A percentile compares a stretch with the other conserved stretches of the same genome.
These are phyloP conservation scores for Reticulitermes speratus DNA, from an alignment of 1,140 invertebrate genomes.

Conservation along the genomic window DNA sequence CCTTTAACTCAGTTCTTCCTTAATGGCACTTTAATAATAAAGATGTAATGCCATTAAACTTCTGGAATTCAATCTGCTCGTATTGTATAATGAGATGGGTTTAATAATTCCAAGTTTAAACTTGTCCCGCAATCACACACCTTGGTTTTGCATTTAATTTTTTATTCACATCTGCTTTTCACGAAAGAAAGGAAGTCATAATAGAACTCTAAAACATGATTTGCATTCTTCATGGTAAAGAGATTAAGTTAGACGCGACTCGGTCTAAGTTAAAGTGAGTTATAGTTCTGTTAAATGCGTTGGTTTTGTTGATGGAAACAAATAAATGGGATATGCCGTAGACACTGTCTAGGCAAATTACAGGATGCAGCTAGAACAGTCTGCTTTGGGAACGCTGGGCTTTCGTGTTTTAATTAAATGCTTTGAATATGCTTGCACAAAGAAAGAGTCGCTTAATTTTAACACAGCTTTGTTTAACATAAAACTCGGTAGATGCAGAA, in stretches of 20 bases:
- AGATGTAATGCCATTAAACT: constrained; percentile 27
- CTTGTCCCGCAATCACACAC: constrained; percentile 20
- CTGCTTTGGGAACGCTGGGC: neutral
- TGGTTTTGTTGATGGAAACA: constrained; percentile 13
- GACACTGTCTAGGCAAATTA: neutral
- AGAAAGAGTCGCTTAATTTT: no score
- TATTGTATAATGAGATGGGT: constrained; percentile 24
- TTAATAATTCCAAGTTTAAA: constrained; percentile 19
- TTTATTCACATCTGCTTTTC: constrained; percentile 10
- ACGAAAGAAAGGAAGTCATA: constrained; percentile 11
- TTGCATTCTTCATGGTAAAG: constrained; percentile 19
- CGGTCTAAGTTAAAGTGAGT: neutral
- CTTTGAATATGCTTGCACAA: no score
- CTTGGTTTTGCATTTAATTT: constrained; percentile 24
- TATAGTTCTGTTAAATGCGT: neutral
- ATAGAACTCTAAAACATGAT: constrained; percentile 15
- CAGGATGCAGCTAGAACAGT: neutral
- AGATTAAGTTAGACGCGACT: neutral
- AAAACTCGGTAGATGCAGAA: no score
- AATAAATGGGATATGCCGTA: neutral
- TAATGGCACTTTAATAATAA: constrained; percentile 26
- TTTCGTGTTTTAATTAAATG: no score
- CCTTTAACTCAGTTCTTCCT: neutral
- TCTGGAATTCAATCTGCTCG: constrained; percentile 22
- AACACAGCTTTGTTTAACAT: no score